Evolutionary conservation across 1,140 invertebrate genomes (phyloP).

Genomic region (Chlorops oryzae): DNA sequence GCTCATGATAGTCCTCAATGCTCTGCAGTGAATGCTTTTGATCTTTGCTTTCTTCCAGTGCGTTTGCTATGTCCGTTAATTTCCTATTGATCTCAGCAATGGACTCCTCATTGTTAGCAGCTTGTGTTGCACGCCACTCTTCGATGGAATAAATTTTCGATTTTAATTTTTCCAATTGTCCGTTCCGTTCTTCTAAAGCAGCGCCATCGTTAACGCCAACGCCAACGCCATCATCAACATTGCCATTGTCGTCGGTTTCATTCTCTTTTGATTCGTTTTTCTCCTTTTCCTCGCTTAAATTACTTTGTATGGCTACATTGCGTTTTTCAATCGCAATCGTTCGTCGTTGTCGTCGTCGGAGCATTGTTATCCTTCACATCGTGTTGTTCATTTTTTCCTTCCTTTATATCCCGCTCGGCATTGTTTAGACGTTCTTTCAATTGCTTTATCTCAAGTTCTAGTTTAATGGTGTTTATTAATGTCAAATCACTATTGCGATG

Average conservation of each 20-base stretch:
- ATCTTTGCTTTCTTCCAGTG: constrained; percentile 28
- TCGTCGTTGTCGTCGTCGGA: constrained; percentile 11
- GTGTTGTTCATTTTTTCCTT: constrained; percentile 16
- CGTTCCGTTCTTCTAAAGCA: constrained; percentile 20
- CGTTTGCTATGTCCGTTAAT: constrained; percentile 21
- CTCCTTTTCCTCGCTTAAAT: constrained; percentile 35
- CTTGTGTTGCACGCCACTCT: constrained; percentile 26
- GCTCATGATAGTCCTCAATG: neutral
- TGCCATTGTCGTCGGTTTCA: neutral
- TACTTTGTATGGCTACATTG: constrained; percentile 37
- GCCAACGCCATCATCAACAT: too few species aligned
- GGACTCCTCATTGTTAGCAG: constrained; percentile 29
- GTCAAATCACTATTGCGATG: constrained; percentile 33
- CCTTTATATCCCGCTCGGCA: constrained; percentile 38
- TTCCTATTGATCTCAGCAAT: constrained; percentile 35
- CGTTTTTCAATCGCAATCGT: neutral
- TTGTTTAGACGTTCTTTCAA: constrained; percentile 42
- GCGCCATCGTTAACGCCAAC: too few species aligned
- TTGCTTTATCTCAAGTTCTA: constrained; percentile 45
- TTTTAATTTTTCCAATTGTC: constrained; percentile 25
- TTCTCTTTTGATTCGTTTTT: too few species aligned
- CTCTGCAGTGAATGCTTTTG: neutral
- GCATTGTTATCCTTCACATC: neutral
- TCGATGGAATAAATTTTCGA: constrained; percentile 32
- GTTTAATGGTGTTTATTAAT: constrained; percentile 44